phyloP scores from a whole-genome alignment of 2,888 invertebrate genomes.

The Capitulum mitella region DNA sequence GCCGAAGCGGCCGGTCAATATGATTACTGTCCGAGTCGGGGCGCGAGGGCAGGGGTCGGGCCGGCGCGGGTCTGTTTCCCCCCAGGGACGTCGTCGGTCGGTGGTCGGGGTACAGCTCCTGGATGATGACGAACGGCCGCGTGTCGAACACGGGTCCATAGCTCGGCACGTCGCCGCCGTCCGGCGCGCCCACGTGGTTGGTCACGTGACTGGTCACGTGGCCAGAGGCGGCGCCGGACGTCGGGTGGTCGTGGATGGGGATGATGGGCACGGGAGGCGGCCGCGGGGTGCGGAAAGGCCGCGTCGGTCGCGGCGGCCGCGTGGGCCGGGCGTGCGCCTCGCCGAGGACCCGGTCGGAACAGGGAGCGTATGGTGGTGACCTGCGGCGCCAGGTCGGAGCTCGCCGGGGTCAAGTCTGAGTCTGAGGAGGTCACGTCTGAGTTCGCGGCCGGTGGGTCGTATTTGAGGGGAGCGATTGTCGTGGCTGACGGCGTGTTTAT shows the following conservation, averaged over 20 bases:
- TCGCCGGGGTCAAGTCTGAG: background rate
- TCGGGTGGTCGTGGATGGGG: background rate
- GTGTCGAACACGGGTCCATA: conserved; percentile 3
- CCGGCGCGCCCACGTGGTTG: background rate
- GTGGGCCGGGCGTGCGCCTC: background rate
- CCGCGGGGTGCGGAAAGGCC: conserved; percentile 10
- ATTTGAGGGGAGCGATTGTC: background rate
- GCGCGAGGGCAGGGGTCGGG: background rate
- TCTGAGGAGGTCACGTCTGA: background rate
- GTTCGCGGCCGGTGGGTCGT: background rate
- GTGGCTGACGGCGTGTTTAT: background rate
- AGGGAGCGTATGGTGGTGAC: background rate
- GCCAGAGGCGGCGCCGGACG: background rate
- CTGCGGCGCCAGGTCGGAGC: background rate
- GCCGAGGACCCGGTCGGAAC: background rate
- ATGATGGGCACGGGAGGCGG: conserved; percentile 11
- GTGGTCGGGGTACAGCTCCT: background rate
- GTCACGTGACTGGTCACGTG: background rate
- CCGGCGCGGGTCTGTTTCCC: background rate
- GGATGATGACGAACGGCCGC: conserved; percentile 8
- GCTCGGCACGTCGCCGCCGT: conserved; percentile 25
- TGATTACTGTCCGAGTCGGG: background rate
- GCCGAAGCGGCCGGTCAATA: background rate
- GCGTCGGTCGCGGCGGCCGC: background rate
- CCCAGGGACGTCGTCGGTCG: background rate